Evolutionary conservation across 2,797 vertebrate genomes (phyloP), one percentile per base, ranked within the genome.

Genomic region (Florisuga fusca): DNA sequence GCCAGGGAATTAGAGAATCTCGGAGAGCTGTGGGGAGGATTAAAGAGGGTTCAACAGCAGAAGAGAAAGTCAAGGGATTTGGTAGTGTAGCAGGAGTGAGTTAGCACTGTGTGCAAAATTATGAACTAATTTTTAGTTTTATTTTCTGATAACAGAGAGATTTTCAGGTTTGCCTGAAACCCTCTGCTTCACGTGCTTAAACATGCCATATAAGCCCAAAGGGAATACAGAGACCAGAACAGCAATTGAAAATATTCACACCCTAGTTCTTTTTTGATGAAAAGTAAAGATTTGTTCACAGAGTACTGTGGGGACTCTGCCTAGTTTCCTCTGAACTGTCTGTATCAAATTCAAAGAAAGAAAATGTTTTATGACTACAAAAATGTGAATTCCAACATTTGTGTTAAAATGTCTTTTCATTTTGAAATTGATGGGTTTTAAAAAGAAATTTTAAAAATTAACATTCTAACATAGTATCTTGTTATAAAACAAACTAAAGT

Each of bases 111-210:
- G 80, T 61, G 80, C 76, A 84, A 89, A 54, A 54, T 83, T 25
- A 76, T 71, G 61, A 85, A 87, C 33, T 19, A 62, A 43, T 69
- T 92, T 34, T 89, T 77, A 87, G 68, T 21, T 75, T 90, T 93
- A 86, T 87, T 81, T 96, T 75, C 84, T 75, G 55, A 38, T n/a
- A 93, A 41, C 34, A 11, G 4, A 31, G 41, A 41, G 41, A 25
- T 55, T 81, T 84, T 38, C 26, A 75, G 53, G 29, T 84, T 63
- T 71, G 19, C 63, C 61, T 87, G n/a, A 84, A 93, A 87, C 10
- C 7, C 33, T 57, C 88, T 74, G 25, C 62, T 41, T 67, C n/a
- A 62, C 18, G 5, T 84, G 55, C 43, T 95, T 89, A 92, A 95
- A 57, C 48, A 22, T 43, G 26, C 62, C 23, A 7, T 69, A 22